These are phyloP conservation scores for Sebastes schlegelii DNA, from an alignment of 2,113 vertebrate genomes.

Conservation along the genomic window DNA sequence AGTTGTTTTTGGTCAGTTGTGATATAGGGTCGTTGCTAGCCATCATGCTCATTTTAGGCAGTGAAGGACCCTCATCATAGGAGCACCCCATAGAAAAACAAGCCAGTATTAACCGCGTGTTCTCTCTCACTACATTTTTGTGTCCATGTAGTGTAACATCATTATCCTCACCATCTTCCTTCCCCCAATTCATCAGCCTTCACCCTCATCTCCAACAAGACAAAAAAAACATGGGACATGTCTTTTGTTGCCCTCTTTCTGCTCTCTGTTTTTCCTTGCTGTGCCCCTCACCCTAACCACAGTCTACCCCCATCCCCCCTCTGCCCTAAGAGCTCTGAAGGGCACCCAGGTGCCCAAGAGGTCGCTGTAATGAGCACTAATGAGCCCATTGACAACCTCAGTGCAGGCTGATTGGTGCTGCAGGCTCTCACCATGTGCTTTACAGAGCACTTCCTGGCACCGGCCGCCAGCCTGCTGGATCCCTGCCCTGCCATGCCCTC, in stretches of 20 bases:
- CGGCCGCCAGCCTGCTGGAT: constrained; percentile 68
- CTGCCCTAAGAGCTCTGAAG: constrained; percentile 78
- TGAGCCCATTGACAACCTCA: constrained; percentile 85
- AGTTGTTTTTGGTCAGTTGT: neutral
- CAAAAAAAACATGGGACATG: constrained; percentile 11
- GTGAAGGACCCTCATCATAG: neutral
- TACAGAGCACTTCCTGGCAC: constrained; percentile 80
- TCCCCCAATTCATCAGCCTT: neutral
- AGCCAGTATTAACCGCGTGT: neutral
- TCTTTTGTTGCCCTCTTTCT: constrained; percentile 53
- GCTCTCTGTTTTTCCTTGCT: constrained; percentile 35
- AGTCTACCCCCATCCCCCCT: constrained; percentile 31
- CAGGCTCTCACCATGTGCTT: constrained; percentile 79
- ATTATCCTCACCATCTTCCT: neutral
- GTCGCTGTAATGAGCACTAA: constrained; percentile 84
- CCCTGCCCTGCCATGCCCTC: constrained; percentile 67
- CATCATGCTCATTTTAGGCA: neutral
- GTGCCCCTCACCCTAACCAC: constrained; percentile 48
- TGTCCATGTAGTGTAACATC: neutral
- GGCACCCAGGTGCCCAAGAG: constrained; percentile 85
- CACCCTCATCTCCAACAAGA: neutral
- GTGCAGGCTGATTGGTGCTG: constrained; percentile 84
- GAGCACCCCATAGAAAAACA: neutral
- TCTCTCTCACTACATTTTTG: constrained; percentile 7
- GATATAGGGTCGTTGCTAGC: neutral